Evolutionary conservation across 2,797 vertebrate species (phyloP).

Genomic region (Periparus ater): DNA sequence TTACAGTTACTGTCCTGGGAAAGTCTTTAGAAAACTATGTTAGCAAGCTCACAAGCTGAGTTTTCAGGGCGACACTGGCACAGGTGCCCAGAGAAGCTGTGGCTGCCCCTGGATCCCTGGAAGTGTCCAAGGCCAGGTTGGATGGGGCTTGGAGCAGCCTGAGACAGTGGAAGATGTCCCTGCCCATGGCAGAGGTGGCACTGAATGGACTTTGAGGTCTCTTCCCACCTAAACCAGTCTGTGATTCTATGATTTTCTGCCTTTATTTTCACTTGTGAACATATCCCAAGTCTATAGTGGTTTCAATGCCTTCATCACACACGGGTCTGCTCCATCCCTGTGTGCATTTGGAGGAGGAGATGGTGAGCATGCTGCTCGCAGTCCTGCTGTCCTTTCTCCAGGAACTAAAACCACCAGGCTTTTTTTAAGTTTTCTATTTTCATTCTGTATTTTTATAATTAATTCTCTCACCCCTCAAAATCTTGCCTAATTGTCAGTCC

Average conservation of each 20-base stretch:
- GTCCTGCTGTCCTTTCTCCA: not conserved
- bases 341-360: not conserved
- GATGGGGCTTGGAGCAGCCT: not conserved
- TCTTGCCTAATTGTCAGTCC: not conserved
- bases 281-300: not conserved
- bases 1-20: too few species aligned
- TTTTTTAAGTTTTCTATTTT: not conserved
- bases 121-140: accelerated
- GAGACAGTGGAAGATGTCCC: not conserved
- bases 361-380: not conserved
- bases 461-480: not conserved
- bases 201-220: not conserved
- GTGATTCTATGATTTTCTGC: not conserved
- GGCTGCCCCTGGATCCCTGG: not conserved
- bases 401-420: not conserved
- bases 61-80: too few species aligned
- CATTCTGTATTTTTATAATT: not conserved
- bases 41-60: too few species aligned
- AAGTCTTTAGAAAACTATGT: too few species aligned
- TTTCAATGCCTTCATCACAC: not conserved
- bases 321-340: not conserved
- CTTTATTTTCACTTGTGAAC: not conserved
- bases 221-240: not conserved
- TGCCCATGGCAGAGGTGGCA: not conserved
- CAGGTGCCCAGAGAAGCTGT: not conserved